Evolutionary conservation across 2,797 vertebrate species (phyloP).

Genomic region (Microctenopoma lineatum): DNA sequence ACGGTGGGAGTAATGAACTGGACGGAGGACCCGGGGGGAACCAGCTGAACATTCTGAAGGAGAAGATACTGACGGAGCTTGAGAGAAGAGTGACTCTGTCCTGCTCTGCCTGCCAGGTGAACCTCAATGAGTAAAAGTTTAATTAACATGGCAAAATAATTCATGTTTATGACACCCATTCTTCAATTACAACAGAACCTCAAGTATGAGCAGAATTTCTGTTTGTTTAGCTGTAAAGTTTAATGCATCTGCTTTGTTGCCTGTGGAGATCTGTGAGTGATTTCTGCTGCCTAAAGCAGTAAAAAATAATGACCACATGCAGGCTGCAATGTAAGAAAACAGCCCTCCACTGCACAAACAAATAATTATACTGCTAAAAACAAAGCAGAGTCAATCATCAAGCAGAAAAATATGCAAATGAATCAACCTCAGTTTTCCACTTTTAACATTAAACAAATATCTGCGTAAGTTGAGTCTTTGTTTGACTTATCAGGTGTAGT

Average conservation of each 20-base stretch:
- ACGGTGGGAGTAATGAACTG: slow-evolving; percentile 65
- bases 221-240: slow-evolving; percentile 2
- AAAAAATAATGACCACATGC: slow-evolving; percentile 28
- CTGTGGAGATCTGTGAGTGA: slow-evolving; percentile 4
- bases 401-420: neutral
- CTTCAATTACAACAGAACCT: neutral
- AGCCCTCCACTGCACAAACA: slow-evolving; percentile 9
- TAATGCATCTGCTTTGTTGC: slow-evolving; percentile 1
- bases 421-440: neutral
- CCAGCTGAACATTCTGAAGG: slow-evolving; percentile 76
- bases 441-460: neutral
- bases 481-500: neutral
- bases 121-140: neutral
- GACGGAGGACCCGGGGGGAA: slow-evolving; percentile 54
- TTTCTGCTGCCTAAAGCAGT: slow-evolving; percentile 22
- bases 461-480: slow-evolving; percentile 7
- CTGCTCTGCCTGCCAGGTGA: slow-evolving; percentile 87
- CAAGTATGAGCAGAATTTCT: neutral
- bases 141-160: slow-evolving; percentile 1
- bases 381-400: neutral
- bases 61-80: slow-evolving; percentile 83
- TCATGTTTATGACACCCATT: neutral
- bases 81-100: slow-evolving; percentile 87
- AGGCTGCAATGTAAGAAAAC: slow-evolving; percentile 15
- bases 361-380: slow-evolving; percentile 1